Percentiles rank a stretch among this genome's conserved stretches.
Evolutionary conservation across 2,888 invertebrate genomes (phyloP).

Genomic region (Arge pagana): DNA sequence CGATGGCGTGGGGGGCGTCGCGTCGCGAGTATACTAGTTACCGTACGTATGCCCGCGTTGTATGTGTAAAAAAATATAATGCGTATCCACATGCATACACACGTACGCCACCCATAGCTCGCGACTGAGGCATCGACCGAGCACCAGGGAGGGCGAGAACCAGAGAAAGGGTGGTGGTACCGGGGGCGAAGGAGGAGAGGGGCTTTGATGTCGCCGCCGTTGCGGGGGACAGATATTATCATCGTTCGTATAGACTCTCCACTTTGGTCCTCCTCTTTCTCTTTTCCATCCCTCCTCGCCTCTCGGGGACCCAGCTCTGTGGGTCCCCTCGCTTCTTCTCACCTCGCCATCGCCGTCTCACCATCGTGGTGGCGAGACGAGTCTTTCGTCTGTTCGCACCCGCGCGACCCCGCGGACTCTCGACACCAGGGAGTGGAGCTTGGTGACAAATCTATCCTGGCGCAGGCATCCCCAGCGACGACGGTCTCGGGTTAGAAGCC

Average conservation of each 20-base stretch:
- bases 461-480: slow-evolving; percentile 3
- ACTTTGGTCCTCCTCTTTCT: slow-evolving; percentile 6
- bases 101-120: slow-evolving; percentile 4
- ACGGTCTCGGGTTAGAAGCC: neutral
- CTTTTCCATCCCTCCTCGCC: slow-evolving; percentile 11
- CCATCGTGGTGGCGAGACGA: neutral
- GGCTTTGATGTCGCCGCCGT: slow-evolving; percentile 56
- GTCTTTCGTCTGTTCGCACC: slow-evolving; percentile 7
- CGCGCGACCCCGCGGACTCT: slow-evolving; percentile 4
- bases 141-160: neutral
- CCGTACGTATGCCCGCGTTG: neutral
- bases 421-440: slow-evolving; percentile 2
- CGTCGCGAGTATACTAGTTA: slow-evolving; percentile 1
- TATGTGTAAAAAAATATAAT: neutral
- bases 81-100: neutral
- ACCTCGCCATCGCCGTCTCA: slow-evolving; percentile 8
- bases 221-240: slow-evolving; percentile 56
- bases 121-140: slow-evolving; percentile 12
- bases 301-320: neutral
- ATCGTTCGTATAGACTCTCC: slow-evolving; percentile 29
- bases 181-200: neutral
- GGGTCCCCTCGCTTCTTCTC: slow-evolving; percentile 18
- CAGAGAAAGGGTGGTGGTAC: slow-evolving; percentile 2
- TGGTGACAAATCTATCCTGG: slow-evolving; percentile 21
- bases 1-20: slow-evolving; percentile 1